phyloP scores from a whole-genome alignment of 1,140 invertebrate genomes.

The Druon quercuslanigerum region DNA sequence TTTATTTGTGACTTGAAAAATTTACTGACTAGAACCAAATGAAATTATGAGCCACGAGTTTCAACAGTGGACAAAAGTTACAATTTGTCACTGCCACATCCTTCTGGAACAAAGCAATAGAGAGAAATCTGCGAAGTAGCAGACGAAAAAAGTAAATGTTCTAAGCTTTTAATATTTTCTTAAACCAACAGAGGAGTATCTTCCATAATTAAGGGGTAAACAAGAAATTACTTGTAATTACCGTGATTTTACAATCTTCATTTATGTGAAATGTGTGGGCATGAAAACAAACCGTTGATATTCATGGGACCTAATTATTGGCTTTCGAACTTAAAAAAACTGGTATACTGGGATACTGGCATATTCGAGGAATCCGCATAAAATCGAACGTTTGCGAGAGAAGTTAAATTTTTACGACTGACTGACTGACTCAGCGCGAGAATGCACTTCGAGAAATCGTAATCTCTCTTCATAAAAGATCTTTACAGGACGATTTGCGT shows the following conservation, averaged over 20 bases:
- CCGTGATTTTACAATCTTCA: conserved; percentile 33
- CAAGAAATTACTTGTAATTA: conserved; percentile 37
- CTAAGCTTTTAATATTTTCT: too few relatives aligned
- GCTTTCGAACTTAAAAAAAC: conserved; percentile 39
- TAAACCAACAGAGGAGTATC: too few relatives aligned
- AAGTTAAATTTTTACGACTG: conserved; percentile 47
- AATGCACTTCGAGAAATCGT: conserved; percentile 34
- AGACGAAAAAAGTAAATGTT: too few relatives aligned
- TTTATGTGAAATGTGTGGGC: conserved; percentile 28
- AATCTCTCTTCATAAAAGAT: conserved; percentile 36
- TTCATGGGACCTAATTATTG: conserved; percentile 35
- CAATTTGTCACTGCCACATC: too few relatives aligned
- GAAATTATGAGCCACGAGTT: too few relatives aligned
- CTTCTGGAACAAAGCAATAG: too few relatives aligned
- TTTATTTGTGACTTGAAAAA: neutral
- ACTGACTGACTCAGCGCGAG: conserved; percentile 39
- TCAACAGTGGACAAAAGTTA: too few relatives aligned
- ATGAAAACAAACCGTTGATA: neutral
- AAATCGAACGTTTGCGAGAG: conserved; percentile 44
- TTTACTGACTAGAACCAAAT: conserved; percentile 3
- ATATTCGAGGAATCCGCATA: conserved; percentile 53
- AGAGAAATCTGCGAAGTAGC: too few relatives aligned
- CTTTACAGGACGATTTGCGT: conserved; percentile 45
- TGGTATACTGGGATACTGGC: conserved; percentile 9
- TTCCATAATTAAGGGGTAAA: too few relatives aligned